Base-by-base conservation (phyloP, 2,797 vertebrate genomes). In the Hypotaenidia okinawae region DNA sequence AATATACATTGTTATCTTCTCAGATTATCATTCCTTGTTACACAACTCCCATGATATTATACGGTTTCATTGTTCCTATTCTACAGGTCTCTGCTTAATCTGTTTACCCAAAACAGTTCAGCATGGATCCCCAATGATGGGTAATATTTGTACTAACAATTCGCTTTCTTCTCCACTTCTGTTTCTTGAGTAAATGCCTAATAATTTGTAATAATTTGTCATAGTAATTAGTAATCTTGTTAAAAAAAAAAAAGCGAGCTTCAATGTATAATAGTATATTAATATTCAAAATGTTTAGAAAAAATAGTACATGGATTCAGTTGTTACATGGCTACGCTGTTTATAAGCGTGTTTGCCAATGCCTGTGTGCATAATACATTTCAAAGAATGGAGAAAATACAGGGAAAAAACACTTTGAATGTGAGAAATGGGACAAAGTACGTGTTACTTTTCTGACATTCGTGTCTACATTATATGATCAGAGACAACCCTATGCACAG, bases 1-100 rank as follows among this genome's bases (percentile, higher is more conserved):
- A 43, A n/a, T 18, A 37, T 1, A 3, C 13, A 7, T 4, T 64
- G 3, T 2, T 2, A 3, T 22, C 16, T 57, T 77, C 39, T 47
- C 35, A 80, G n/a, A 33, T 55, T 80, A 64, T 69, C 8, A 23
- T 61, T 5, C 0, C 18, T 52, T 93, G 7, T 61, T 91, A 30
- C 30, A 24, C 6, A 80, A 16, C 14, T 66, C 14, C 37, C 11
- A 30, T 16, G 13, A 4, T 23, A 72, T 47, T 67, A 57, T 18
- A 30, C 8, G 39, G 5, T 5, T 35, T 22, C 3, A 18, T 30
- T 80, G 5, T 49, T 49, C 6, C 1, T 9, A 80, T 59, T 19
- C n/a, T 54, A 41, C 45, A 83, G 11, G 6, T 1, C 10, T 79
- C 66, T 14, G 3, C 9, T 52, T 80, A 80, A 58, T 52, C 14